phyloP scores from a whole-genome alignment of 2,113 vertebrate genomes.

The Gorsachius goisagi region DNA sequence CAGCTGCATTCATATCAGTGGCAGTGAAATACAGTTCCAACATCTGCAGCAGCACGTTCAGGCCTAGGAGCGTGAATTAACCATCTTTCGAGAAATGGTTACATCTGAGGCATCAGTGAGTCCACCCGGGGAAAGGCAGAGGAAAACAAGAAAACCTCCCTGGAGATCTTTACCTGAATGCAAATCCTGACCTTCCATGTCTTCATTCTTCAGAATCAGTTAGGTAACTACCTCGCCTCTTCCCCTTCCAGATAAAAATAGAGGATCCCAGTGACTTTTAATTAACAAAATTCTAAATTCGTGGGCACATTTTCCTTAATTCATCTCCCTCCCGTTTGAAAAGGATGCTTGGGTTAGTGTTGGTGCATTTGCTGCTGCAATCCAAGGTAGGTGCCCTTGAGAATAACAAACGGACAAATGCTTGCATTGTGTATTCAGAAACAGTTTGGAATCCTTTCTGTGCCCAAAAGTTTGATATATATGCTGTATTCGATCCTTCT shows the following conservation, averaged over 20 bases:
- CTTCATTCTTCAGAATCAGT: not conserved
- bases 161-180: not conserved
- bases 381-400: not conserved
- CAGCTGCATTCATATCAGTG: not conserved
- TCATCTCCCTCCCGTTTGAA: not conserved
- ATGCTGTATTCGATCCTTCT: not conserved
- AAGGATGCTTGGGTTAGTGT: not conserved
- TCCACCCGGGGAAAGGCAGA: not conserved
- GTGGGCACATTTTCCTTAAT: not conserved
- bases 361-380: not conserved
- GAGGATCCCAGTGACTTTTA: not conserved
- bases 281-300: not conserved
- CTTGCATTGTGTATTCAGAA: not conserved
- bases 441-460: not conserved
- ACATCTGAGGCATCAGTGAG: not conserved
- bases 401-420: not conserved
- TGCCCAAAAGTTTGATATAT: not conserved
- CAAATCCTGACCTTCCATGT: not conserved
- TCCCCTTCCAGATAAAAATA: not conserved
- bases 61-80: not conserved
- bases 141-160: not conserved
- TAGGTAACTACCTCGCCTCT: not conserved
- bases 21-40: not conserved
- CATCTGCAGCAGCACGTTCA: not conserved
- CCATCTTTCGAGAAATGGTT: not conserved